A percentile compares a stretch with the other conserved stretches of the same genome.
Evolutionary conservation across 2,888 invertebrate genomes (phyloP).

Genomic region (Lithophane socia): DNA sequence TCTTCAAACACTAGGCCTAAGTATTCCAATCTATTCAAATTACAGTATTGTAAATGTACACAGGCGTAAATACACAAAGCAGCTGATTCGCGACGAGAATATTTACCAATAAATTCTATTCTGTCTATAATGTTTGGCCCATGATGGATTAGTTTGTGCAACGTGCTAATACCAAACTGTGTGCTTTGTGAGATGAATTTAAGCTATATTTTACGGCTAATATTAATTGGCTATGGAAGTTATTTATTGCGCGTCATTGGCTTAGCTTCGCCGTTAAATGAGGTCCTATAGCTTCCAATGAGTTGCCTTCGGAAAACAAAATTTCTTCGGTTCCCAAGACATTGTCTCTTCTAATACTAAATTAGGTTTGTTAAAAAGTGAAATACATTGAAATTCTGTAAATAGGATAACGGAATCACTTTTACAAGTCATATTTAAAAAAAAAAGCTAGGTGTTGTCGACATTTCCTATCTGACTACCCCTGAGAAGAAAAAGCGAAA

Average conservation of each 20-base stretch:
- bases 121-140: slow-evolving; percentile 17
- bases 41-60: background rate
- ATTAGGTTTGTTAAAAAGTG: background rate
- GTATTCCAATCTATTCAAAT: background rate
- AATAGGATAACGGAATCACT: background rate
- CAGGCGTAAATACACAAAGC: slow-evolving; percentile 8
- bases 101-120: slow-evolving; percentile 45
- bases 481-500: background rate
- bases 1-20: background rate
- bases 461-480: no score
- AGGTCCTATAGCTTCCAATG: no score
- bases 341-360: background rate
- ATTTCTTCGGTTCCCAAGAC: no score
- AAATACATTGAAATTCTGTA: background rate
- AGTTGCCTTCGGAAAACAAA: no score
- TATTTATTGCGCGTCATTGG: slow-evolving; percentile 31
- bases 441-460: no score
- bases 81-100: slow-evolving; percentile 20
- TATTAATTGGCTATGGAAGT: slow-evolving; percentile 44
- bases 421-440: no score
- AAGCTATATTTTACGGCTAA: slow-evolving; percentile 33
- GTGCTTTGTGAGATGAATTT: slow-evolving; percentile 44
- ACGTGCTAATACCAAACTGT: slow-evolving; percentile 36
- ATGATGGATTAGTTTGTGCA: slow-evolving; percentile 58
- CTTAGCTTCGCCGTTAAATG: background rate